Percentiles rank a stretch among this genome's conserved stretches.
Evolutionary conservation across 1,140 invertebrate genomes (phyloP).

Genomic region (Acyrthosiphon pisum): DNA sequence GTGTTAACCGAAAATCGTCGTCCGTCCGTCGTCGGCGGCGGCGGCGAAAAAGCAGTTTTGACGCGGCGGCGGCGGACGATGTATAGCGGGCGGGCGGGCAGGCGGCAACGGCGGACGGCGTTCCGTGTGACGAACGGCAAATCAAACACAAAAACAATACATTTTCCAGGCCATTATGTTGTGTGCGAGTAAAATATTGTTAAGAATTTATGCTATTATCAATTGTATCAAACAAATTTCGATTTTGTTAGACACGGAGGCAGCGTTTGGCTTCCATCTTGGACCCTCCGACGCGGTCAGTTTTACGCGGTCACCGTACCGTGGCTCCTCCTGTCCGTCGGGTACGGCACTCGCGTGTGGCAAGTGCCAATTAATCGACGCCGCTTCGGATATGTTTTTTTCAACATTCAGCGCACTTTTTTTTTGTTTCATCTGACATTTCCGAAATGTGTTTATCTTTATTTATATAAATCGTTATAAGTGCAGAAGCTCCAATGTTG

Average conservation of each 20-base stretch:
- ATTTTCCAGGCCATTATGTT: not conserved
- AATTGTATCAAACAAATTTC: slow-evolving; percentile 4
- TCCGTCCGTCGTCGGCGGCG: not conserved
- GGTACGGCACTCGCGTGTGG: slow-evolving; percentile 68
- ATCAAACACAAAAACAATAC: not conserved
- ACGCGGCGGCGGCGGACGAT: not conserved
- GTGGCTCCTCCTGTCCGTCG: slow-evolving; percentile 59
- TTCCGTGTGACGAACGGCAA: not conserved
- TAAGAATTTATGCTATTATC: slow-evolving; percentile 43
- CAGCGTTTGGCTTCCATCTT: slow-evolving; percentile 17
- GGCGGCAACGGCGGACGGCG: not conserved
- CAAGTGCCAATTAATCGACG: not conserved
- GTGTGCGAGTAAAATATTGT: slow-evolving; percentile 19
- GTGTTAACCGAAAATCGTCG: not conserved
- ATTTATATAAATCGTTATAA: too few relatives aligned
- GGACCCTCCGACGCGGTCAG: not conserved
- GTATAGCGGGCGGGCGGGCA: not conserved
- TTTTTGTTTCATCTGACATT: too few relatives aligned
- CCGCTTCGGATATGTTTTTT: too few relatives aligned
- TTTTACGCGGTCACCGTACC: not conserved
- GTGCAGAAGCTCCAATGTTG: too few relatives aligned
- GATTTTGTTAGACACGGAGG: slow-evolving; percentile 45
- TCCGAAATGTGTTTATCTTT: too few relatives aligned
- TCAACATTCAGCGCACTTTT: too few relatives aligned
- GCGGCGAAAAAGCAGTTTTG: not conserved